Evolutionary conservation across 2,888 invertebrate genomes (phyloP), one percentile per base, ranked within the genome.

Genomic region (Caenorhabditis wallacei): DNA sequence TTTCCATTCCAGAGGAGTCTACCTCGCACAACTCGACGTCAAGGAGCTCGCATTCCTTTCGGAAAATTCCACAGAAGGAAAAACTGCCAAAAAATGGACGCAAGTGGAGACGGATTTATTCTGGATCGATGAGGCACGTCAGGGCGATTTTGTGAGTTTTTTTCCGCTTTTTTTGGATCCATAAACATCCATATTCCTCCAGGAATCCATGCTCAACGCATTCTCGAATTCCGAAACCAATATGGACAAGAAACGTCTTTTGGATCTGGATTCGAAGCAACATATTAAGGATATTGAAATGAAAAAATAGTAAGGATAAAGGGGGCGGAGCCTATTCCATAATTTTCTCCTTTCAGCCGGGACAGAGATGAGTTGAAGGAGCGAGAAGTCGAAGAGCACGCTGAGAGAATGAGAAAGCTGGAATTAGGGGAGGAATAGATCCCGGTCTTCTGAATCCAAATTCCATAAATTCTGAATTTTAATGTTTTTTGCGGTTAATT

Each of bases 1-100:
- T n/a, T 16, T 22, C 3, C 0, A 5, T 79, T 83, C 18, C 75
- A 83, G 83, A 64, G 84, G 84, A 18, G 76, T 76, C 11, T 84
- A 84, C 40, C 64, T 84, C 1, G 80, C 84, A 10, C 79, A 79
- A 56, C 20, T 84, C 22, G 63, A 35, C 37, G 54, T 75, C 1
- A 61, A 57, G n/a, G 18, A 2, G 40, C 2, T 40, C 4, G 13
- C 11, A 13, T 80, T 1, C 10, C 56, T 0, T 80, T 84, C 66
- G 20, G 46, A 20, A 3, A 48, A 64, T 37, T 16, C 4, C 2
- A 35, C 53, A 7, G 43, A 53, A 0, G 13, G 37, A 1, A 18
- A 30, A 2, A 56, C 35, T 1, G 57, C 68, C 2, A 74, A 63
- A 10, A 76, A 76, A n/a, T 84, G 84, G 84, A 18, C 56, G 20